Percentiles rank a stretch among this genome's conserved stretches.
Evolutionary conservation across 2,797 vertebrate genomes (phyloP).

Genomic region (Phrynocephalus forsythii): DNA sequence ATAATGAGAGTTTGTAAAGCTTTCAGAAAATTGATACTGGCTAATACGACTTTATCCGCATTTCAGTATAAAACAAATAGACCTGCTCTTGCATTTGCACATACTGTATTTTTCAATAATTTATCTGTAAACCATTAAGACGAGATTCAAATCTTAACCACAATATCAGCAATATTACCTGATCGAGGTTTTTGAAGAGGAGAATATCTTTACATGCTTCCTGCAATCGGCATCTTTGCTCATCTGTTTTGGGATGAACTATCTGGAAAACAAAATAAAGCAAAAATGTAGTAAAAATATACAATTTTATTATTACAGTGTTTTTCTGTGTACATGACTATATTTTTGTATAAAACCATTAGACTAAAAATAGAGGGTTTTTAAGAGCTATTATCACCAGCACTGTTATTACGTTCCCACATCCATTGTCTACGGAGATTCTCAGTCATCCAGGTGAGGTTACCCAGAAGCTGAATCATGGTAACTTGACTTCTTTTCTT

Average conservation of each 20-base stretch:
- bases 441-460: no score
- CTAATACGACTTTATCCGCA: not conserved
- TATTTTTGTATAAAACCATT: no score
- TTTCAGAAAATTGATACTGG: not conserved
- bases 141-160: not conserved
- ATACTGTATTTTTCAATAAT: not conserved
- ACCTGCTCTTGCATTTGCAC: not conserved
- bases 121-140: not conserved
- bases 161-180: conserved; percentile 79
- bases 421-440: no score
- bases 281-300: not conserved
- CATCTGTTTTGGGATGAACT: conserved; percentile 97
- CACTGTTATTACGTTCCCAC: no score
- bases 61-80: not conserved
- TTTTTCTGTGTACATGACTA: no score
- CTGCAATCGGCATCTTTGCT: conserved; percentile 94
- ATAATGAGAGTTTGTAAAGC: not conserved
- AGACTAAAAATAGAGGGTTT: not conserved
- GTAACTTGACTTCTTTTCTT: no score
- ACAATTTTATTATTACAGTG: not conserved
- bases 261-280: conserved; percentile 79
- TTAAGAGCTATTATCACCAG: not conserved
- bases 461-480: no score
- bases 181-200: conserved; percentile 97
- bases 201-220: conserved; percentile 97